Evolutionary conservation across 2,797 vertebrate genomes (phyloP).

Genomic region (Ctenopoma multispine): DNA sequence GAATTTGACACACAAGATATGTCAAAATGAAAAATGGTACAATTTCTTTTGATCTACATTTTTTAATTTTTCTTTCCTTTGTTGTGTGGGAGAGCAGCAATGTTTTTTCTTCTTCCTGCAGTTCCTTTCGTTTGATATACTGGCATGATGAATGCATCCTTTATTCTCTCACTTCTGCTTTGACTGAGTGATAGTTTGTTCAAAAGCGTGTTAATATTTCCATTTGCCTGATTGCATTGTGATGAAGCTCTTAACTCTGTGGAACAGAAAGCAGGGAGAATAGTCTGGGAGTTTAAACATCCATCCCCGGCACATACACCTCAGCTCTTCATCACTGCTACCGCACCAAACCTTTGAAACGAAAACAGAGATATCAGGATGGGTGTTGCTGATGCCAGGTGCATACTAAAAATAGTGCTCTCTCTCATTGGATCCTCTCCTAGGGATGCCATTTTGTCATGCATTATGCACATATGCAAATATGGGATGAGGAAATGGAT

Average conservation of each 20-base stretch:
- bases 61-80: constrained; percentile 33
- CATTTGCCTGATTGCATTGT: constrained; percentile 60
- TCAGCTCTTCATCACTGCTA: constrained; percentile 19
- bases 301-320: constrained; percentile 41
- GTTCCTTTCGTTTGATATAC: constrained; percentile 43
- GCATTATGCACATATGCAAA: constrained; percentile 86
- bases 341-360: constrained; percentile 61
- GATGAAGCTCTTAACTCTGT: constrained; percentile 37
- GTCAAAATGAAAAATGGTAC: constrained; percentile 65
- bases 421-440: constrained; percentile 77
- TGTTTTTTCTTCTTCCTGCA: constrained; percentile 21
- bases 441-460: constrained; percentile 75
- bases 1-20: constrained; percentile 44
- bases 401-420: constrained; percentile 79
- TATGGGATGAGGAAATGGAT: constrained; percentile 75
- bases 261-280: constrained; percentile 21
- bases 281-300: constrained; percentile 30
- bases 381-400: constrained; percentile 72
- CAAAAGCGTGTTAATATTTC: constrained; percentile 62
- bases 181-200: constrained; percentile 56
- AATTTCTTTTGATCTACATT: constrained; percentile 53
- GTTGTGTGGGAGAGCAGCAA: constrained; percentile 28
- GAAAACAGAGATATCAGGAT: constrained; percentile 65
- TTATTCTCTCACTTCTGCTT: constrained; percentile 44
- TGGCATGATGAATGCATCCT: constrained; percentile 46